Evolutionary conservation across 2,797 vertebrate genomes (phyloP), one percentile per base, ranked within the genome.

Genomic region (Aldrovandia affinis): DNA sequence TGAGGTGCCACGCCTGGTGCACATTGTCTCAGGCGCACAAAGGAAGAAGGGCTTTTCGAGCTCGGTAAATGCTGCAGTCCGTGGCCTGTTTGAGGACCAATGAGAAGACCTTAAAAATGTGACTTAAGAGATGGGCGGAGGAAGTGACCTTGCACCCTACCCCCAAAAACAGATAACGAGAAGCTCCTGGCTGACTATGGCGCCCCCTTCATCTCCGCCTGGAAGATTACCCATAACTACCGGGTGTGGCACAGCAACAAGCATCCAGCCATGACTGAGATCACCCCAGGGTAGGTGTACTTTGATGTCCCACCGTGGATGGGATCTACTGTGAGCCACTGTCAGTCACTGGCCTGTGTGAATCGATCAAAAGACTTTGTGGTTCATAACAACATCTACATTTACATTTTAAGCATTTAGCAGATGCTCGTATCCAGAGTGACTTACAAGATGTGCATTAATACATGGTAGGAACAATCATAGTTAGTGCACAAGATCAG

Each of bases 221-320:
- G 98, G 98, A 99, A 95, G 91, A 97, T 96, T 83, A 97, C 96
- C 18, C 98, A 99, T 93, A 99, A 98, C 94, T 98, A 96, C 92
- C 94, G 97, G 84, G 96, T 99, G 7, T 99, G 98, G 98, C 96
- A 95, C 89, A 97, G 97, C 94, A 98, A 98, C 94, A 97, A 96
- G 90, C 97, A 99, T 85, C 96, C 97, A 0, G 97, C 96, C 88
- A 95, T 99, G 90, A 91, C 95, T 15, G 94, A 97, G 88, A 91
- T 99, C 89, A 96, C 97, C 55, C 95, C 97, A 0, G 97, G 98
- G 98, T 99, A 94, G 91, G 96, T 68, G 5, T 30, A 52, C 18
- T 22, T 28, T 25, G 1, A 15, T n/a, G 50, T n/a, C n/a, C n/a
- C n/a, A n/a, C n/a, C n/a, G n/a, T n/a, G n/a, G n/a, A n/a, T n/a